Base-by-base conservation (phyloP, 2,797 vertebrate species). In the Mycteria americana region DNA sequence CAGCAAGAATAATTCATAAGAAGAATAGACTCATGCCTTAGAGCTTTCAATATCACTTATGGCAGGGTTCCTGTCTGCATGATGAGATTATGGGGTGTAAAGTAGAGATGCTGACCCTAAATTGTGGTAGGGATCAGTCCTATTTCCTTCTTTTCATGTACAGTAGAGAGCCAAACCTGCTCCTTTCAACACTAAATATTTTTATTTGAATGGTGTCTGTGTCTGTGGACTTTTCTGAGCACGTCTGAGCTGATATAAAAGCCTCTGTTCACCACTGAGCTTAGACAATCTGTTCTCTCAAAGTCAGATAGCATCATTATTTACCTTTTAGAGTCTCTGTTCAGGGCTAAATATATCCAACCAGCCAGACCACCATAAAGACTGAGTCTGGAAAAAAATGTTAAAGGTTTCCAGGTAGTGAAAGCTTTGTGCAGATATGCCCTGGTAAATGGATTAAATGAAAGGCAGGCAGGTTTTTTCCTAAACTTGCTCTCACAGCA, bases 261-360 rank as follows among this genome's bases (percentile, higher is more conserved):
- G 4, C 18, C 74, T 85, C 30, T 85, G 23, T 37, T 85, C 60
- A 77, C 45, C 37, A 39, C 35, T 70, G 76, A 77, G 14, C 2
- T 91, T 85, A 79, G 82, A 79, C n/a, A 94, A 39, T 41, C 59
- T 91, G 51, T 67, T 59, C 78, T 88, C 59, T 91, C 59, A 31
- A 84, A 88, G 33, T 78, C 63, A 70, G 68, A 80, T 70, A 88
- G 25, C 24, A 91, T 83, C 65, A 35, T 60, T 93, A 76, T 81
- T 95, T 74, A 92, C 57, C 46, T 95, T 77, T 77, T 57, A 78
- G 46, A 54, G 45, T 69, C 54, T 75, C 35, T 92, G 56, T 74
- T 89, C 68, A 88, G 46, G 48, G 62, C 62, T 95, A 94, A 97
- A 97, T 96, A 95, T 83, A 96, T 75, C 73, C 51, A 81, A n/a